phyloP scores from a whole-genome alignment of 2,888 invertebrate species.

The Mechanitis messenoides region DNA sequence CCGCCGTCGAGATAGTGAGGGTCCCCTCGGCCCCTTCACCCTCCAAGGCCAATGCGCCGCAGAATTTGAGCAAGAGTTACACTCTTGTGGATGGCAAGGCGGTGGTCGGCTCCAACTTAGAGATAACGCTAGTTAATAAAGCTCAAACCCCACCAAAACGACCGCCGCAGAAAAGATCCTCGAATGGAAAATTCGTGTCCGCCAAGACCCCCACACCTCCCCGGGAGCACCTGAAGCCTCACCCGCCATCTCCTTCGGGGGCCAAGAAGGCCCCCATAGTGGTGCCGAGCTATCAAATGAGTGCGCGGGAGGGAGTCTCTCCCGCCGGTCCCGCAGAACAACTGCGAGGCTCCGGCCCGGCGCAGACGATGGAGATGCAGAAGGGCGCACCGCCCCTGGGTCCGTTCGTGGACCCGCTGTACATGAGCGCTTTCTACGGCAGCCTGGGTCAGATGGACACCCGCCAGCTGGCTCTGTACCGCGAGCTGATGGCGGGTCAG shows the following conservation, averaged over 20 bases:
- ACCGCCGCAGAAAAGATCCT: conserved; percentile 67
- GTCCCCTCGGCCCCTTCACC: conserved; percentile 56
- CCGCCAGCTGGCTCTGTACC: conserved; percentile 60
- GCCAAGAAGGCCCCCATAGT: conserved; percentile 47
- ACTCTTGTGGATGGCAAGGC: conserved; percentile 61
- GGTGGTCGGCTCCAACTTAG: conserved; percentile 79
- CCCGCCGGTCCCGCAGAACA: too few relatives aligned
- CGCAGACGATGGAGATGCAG: conserved; percentile 44
- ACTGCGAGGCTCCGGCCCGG: conserved; percentile 14
- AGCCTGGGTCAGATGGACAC: conserved; percentile 63
- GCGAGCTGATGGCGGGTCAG: conserved; percentile 62
- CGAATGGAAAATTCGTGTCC: conserved; percentile 74
- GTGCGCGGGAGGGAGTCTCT: conserved; percentile 49
- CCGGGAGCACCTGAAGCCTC: conserved; percentile 46
- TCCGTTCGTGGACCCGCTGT: conserved; percentile 58
- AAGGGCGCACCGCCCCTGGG: conserved; percentile 39
- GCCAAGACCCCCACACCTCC: conserved; percentile 66
- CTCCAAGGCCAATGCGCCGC: conserved; percentile 59
- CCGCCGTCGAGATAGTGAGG: conserved; percentile 77
- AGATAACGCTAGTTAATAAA: conserved; percentile 81
- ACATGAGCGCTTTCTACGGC: conserved; percentile 61
- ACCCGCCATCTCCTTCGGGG: conserved; percentile 34
- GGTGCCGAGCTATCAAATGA: conserved; percentile 60
- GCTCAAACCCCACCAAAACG: conserved; percentile 49
- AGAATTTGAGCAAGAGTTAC: conserved; percentile 69